phyloP scores from a whole-genome alignment of 2,888 invertebrate species.

The Dynastes tityus region DNA sequence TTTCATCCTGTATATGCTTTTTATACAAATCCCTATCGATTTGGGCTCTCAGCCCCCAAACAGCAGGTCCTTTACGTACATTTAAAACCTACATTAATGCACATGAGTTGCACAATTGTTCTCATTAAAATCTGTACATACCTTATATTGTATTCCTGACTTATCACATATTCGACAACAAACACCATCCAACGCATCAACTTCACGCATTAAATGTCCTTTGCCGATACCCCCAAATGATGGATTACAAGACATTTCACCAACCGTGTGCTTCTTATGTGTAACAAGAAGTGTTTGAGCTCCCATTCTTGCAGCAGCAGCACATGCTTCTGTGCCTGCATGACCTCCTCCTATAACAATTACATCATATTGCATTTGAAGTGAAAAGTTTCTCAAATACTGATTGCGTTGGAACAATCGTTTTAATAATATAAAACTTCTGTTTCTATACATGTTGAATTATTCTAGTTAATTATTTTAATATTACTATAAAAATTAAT shows the following conservation, averaged over 20 bases:
- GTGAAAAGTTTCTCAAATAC: constrained; percentile 26
- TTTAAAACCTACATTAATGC: constrained; percentile 77
- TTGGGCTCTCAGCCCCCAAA: constrained; percentile 91
- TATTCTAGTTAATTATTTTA: background rate
- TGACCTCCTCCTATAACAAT: constrained; percentile 93
- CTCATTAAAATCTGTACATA: constrained; percentile 59
- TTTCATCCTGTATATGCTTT: constrained; percentile 80
- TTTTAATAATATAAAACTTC: background rate
- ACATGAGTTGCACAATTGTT: background rate
- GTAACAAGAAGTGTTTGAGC: constrained; percentile 85
- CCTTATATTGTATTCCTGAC: constrained; percentile 86
- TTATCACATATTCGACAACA: constrained; percentile 86
- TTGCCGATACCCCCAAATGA: constrained; percentile 95
- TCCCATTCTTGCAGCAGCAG: constrained; percentile 89
- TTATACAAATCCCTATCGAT: constrained; percentile 89
- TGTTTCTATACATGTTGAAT: constrained; percentile 13
- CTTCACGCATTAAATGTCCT: constrained; percentile 88
- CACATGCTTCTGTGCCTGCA: constrained; percentile 91
- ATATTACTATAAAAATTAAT: background rate
- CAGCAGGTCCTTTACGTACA: constrained; percentile 87
- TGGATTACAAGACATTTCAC: constrained; percentile 96
- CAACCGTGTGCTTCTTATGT: constrained; percentile 87
- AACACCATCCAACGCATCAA: constrained; percentile 91
- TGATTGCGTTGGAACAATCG: background rate
- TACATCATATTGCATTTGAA: constrained; percentile 75